Evolutionary conservation across 2,888 invertebrate genomes (phyloP), one percentile per base, ranked within the genome.

Genomic region (Phalangium opilio): DNA sequence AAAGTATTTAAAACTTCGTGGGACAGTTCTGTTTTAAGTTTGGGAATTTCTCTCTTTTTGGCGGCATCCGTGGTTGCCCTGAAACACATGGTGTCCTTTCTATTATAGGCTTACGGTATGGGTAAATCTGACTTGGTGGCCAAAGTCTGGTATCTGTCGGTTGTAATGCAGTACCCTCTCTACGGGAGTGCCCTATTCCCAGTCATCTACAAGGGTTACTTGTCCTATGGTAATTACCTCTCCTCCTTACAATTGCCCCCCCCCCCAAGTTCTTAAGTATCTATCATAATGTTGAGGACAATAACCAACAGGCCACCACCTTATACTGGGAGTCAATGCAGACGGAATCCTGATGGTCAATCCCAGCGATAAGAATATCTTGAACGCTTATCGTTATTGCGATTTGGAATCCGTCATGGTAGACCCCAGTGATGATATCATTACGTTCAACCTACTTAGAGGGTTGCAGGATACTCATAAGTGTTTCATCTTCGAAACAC

Each of bases 91-190:
- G n/a, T n/a, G n/a, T n/a, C n/a, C n/a, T n/a, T n/a, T n/a, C n/a
- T 27, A 4, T 27, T 55, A n/a, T 56, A 61, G 63, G 59, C 62
- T 53, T 91, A 89, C 63, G 91, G 91, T 45, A 80, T 84, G n/a
- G 86, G 87, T 0, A 80, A 90, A 47, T 79, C 83, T 1, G 90
- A 90, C 62, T 69, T 91, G 39, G 86, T 89, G 1, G 86, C 90
- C 15, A 91, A 91, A 69, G 89, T 90, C 18, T 71, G 91, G 55
- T 93, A 93, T 66, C 70, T 93, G 52, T 86, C 89, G 0, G 90
- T 90, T 62, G 91, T 93, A 4, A 91, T 91, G 85, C 91, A 93
- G 67, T 93, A 90, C 66, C 90, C 91, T 0, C 73, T 93, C 1
- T 87, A 85, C 57, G 87, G 87, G 5, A 83, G 85, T 49, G 84